Evolutionary conservation across 1,140 invertebrate genomes (phyloP).

Genomic region (Druon quercuslanigerum): DNA sequence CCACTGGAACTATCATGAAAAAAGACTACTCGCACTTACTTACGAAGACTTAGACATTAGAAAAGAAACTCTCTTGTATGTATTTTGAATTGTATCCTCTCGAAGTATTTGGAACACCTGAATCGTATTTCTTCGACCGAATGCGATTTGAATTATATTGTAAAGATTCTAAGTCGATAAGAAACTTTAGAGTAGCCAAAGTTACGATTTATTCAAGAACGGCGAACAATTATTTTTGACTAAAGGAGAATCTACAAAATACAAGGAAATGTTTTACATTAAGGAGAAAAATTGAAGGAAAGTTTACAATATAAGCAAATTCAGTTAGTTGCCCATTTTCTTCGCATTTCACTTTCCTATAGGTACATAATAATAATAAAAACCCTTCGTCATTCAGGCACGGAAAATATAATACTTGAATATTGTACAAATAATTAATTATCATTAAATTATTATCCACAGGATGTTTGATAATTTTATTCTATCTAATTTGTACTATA

Average conservation of each 20-base stretch:
- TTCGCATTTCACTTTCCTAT: neutral
- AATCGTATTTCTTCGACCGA: constrained; percentile 8
- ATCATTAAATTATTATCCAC: constrained; percentile 3
- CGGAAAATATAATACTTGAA: neutral
- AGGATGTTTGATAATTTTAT: neutral
- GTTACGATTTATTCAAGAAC: neutral
- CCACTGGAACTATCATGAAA: neutral
- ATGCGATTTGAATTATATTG: neutral
- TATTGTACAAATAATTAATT: constrained; percentile 11
- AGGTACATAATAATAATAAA: neutral
- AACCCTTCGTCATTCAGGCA: neutral
- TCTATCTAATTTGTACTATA: constrained; percentile 5
- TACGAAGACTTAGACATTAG: neutral
- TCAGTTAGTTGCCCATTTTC: neutral
- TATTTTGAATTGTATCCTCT: neutral
- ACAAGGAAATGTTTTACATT: neutral
- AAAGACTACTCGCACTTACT: constrained; percentile 5
- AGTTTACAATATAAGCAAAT: neutral
- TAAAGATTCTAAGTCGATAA: neutral
- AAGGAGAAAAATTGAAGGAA: neutral
- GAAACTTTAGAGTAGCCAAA: neutral
- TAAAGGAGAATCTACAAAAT: neutral
- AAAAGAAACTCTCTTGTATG: too few relatives aligned
- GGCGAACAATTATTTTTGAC: neutral
- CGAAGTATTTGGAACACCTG: constrained; percentile 1